Evolutionary conservation across 2,113 vertebrate genomes (phyloP).

Genomic region (Cyprinodon brontotheroides): DNA sequence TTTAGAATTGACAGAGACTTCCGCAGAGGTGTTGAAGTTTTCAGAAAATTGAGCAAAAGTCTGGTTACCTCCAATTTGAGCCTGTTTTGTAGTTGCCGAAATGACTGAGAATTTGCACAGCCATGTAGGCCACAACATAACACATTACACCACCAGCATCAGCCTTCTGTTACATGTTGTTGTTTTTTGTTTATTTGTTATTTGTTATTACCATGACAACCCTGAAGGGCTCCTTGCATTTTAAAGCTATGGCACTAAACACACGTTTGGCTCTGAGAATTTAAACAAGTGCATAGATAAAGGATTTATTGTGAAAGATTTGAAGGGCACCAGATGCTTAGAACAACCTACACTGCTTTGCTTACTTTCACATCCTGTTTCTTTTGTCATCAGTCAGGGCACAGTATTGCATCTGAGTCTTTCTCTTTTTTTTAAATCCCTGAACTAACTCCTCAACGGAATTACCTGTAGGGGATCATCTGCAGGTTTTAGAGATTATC

Average conservation of each 20-base stretch:
- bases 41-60: no score
- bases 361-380: slow-evolving; percentile 31
- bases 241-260: slow-evolving; percentile 22
- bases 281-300: not conserved
- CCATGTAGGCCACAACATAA: no score
- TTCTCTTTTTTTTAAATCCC: slow-evolving; percentile 37
- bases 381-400: slow-evolving; percentile 40
- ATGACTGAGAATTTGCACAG: no score
- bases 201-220: slow-evolving; percentile 4
- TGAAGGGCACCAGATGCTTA: slow-evolving; percentile 17
- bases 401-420: slow-evolving; percentile 32
- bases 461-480: slow-evolving; percentile 52
- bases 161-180: no score
- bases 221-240: slow-evolving; percentile 13
- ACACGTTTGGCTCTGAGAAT: slow-evolving; percentile 9
- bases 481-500: slow-evolving; percentile 47
- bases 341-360: slow-evolving; percentile 26
- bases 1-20: no score
- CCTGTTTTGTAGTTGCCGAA: no score
- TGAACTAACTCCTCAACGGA: slow-evolving; percentile 36
- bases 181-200: no score
- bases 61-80: no score
- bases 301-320: not conserved
- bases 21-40: no score
- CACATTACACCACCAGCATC: no score